These are phyloP conservation scores for Epinephelus cyanopodus DNA, from an alignment of 2,113 vertebrate species.

Conservation along the genomic window DNA sequence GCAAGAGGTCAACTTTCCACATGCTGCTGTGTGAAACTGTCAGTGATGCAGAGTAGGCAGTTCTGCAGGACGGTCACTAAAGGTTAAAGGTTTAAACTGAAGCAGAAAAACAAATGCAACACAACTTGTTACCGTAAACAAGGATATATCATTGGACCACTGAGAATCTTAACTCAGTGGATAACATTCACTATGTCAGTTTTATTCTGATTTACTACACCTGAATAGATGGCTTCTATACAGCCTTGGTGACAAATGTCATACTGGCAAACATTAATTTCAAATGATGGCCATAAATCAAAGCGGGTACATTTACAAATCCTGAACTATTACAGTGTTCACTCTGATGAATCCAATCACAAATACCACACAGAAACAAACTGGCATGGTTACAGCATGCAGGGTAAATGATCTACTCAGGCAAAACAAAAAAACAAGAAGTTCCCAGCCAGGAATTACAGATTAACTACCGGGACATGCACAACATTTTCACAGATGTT, in stretches of 20 bases:
- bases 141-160: neutral
- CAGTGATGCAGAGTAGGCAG: conserved; percentile 47
- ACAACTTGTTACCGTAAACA: conserved; percentile 6
- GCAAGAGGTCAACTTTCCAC: conserved; percentile 39
- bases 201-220: conserved; percentile 26
- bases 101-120: conserved; percentile 34
- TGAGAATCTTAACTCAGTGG: neutral
- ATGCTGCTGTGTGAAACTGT: conserved; percentile 37
- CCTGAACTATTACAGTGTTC: conserved; percentile 23
- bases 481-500: conserved; percentile 42
- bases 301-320: conserved; percentile 14
- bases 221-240: conserved; percentile 5
- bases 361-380: conserved; percentile 54
- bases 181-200: conserved; percentile 14
- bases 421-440: conserved; percentile 72
- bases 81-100: conserved; percentile 44
- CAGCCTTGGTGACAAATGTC: conserved; percentile 13
- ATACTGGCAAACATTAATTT: neutral
- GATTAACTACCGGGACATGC: conserved; percentile 74
- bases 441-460: conserved; percentile 77
- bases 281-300: conserved; percentile 25
- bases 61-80: conserved; percentile 43
- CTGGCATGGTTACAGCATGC: conserved; percentile 54
- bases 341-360: conserved; percentile 45
- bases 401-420: conserved; percentile 84